Base-by-base conservation (phyloP, 2,113 vertebrate genomes). In the Andinoacara biseriatus region DNA sequence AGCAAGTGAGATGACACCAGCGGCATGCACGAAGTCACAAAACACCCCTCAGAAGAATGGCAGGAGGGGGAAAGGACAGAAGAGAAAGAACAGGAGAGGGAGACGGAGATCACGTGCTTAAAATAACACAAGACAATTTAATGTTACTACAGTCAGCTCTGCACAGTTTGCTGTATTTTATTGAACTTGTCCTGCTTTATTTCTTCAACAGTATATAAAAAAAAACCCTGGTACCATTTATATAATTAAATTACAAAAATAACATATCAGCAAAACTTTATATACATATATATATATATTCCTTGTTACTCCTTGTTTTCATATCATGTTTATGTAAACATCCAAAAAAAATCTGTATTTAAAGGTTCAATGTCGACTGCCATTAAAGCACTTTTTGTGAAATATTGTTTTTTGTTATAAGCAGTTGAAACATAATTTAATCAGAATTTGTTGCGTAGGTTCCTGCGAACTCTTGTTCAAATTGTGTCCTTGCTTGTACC, bases 311-410 rank as follows among this genome's bases (percentile, higher is more conserved):
- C 43, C 18, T 69, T 69, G 22, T 52, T 69, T 46, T 49, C 5
- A 1, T 69, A 4, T 49, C 46, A 15, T 49, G 26, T 69, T 69
- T 7, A 49, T 49, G 17, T 49, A 69, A 69, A 49, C 17, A 26
- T 49, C 29, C 2, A 65, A 10, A 11, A 10, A 11, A 52, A 69
- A 29, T 11, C 49, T 52, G 22, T 69, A 52, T 49, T 69, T 7
- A 20, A 69, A 52, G 40, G 26, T 69, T 10, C 17, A 69, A 24
- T 49, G 26, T 49, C 46, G 20, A 29, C 22, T 52, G 17, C 24
- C 65, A 69, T 29, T 69, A 69, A 69, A 69, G 65, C 17, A 69
- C 65, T 69, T 69, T 69, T 40, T 22, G 46, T 22, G 14, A 67
- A 46, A 49, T 29, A 29, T 18, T 29, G 40, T 46, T 67, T 67